Percentiles rank a stretch among this genome's conserved stretches.
Evolutionary conservation across 2,888 invertebrate genomes (phyloP).

Genomic region (Ornithoptera priamus): DNA sequence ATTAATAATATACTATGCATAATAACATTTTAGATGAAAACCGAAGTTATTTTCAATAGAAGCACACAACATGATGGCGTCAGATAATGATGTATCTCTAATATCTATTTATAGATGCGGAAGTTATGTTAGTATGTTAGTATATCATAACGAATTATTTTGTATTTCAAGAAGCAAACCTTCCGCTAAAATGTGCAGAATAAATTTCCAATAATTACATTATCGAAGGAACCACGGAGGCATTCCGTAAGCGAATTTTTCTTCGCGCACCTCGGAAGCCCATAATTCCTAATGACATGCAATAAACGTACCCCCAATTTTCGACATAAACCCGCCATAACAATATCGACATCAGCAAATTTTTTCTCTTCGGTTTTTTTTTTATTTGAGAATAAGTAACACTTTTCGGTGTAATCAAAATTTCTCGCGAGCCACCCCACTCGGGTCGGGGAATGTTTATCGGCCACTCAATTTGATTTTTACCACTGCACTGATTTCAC

Average conservation of each 20-base stretch:
- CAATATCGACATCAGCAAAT: conserved; percentile 80
- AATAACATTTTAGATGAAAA: no score
- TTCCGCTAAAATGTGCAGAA: conserved; percentile 56
- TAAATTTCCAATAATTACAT: conserved; percentile 80
- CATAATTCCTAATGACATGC: conserved; percentile 81
- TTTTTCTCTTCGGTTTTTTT: conserved; percentile 53
- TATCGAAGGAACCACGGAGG: conserved; percentile 65
- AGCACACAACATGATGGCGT: background rate
- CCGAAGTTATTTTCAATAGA: background rate
- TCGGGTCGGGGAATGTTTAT: conserved; percentile 61
- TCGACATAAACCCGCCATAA: conserved; percentile 79
- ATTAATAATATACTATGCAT: no score
- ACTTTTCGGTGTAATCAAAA: conserved; percentile 78
- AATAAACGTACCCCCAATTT: conserved; percentile 81
- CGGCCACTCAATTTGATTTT: conserved; percentile 78
- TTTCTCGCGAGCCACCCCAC: conserved; percentile 54
- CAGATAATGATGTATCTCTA: background rate
- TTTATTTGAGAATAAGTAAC: conserved; percentile 79
- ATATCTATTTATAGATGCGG: background rate
- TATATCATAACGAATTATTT: background rate
- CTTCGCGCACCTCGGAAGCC: conserved; percentile 69
- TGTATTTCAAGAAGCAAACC: conserved; percentile 32
- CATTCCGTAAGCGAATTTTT: conserved; percentile 65
- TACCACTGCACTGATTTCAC: conserved; percentile 71
- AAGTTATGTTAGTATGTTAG: background rate